These are phyloP conservation scores for Gastracanthus pulcherrimus DNA, from an alignment of 2,888 invertebrate species.

Conservation along the genomic window DNA sequence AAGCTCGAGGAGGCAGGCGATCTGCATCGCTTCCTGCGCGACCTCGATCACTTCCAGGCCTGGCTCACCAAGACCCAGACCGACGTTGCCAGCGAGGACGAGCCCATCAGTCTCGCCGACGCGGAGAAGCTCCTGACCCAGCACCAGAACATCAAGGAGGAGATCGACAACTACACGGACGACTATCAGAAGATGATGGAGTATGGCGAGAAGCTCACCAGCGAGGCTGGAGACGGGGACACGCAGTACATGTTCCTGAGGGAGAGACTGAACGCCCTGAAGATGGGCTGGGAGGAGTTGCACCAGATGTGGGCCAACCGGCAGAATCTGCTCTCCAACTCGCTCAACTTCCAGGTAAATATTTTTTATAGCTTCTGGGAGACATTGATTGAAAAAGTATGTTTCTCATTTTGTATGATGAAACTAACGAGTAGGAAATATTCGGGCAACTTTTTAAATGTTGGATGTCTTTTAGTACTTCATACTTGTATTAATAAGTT, in stretches of 20 bases:
- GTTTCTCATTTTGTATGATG: too few relatives aligned
- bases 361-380: too few relatives aligned
- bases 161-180: constrained; percentile 99
- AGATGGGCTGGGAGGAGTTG: constrained; percentile 99
- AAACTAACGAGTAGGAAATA: too few relatives aligned
- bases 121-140: constrained; percentile 98
- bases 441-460: too few relatives aligned
- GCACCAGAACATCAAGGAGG: constrained; percentile 98
- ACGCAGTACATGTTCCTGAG: constrained; percentile 99
- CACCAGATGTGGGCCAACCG: constrained; percentile 99
- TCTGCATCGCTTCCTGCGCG: constrained; percentile 97
- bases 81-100: constrained; percentile 98
- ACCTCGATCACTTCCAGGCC: constrained; percentile 99
- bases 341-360: constrained; percentile 95
- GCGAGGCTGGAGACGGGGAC: constrained; percentile 89
- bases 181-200: constrained; percentile 99
- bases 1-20: constrained; percentile 99
- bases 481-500: too few relatives aligned
- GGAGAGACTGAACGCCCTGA: constrained; percentile 97
- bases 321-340: constrained; percentile 95
- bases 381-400: too few relatives aligned
- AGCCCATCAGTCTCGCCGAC: constrained; percentile 94
- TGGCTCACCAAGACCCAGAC: constrained; percentile 99
- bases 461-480: too few relatives aligned
- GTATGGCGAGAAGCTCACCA: constrained; percentile 96